These are phyloP conservation scores for Copsychus sechellarum DNA, from an alignment of 2,113 vertebrate genomes.

Conservation along the genomic window DNA sequence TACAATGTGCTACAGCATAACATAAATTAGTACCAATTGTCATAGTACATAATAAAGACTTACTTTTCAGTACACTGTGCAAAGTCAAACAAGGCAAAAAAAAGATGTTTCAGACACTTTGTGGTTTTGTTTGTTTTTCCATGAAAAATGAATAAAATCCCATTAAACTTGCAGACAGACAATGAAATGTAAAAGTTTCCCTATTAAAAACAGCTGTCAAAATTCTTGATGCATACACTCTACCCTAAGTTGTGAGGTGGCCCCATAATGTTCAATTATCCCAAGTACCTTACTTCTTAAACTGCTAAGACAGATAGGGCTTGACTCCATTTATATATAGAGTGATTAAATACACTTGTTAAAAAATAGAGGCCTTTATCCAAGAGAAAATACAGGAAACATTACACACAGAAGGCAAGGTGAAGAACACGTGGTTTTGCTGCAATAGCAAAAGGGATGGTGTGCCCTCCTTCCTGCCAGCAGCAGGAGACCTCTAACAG, in stretches of 20 bases:
- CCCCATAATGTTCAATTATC: not conserved
- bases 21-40: not conserved
- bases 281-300: not conserved
- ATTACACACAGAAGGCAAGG: not conserved
- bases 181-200: not conserved
- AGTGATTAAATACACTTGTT: conserved; percentile 38
- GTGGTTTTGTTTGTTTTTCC: not conserved
- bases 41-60: not conserved
- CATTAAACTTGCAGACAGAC: not conserved
- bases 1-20: not conserved
- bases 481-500: not conserved
- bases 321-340: not conserved
- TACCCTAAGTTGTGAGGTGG: not conserved
- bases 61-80: not conserved
- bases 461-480: not conserved
- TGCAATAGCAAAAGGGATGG: not conserved
- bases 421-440: not conserved
- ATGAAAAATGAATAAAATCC: not conserved
- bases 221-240: not conserved
- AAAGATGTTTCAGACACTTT: not conserved
- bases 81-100: conserved; percentile 34
- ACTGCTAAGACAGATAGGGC: not conserved
- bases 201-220: conserved; percentile 12
- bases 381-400: not conserved
- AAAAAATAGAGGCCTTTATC: conserved; percentile 5